Evolutionary conservation across 2,888 invertebrate genomes (phyloP).

Genomic region (Amphipoea lucens): DNA sequence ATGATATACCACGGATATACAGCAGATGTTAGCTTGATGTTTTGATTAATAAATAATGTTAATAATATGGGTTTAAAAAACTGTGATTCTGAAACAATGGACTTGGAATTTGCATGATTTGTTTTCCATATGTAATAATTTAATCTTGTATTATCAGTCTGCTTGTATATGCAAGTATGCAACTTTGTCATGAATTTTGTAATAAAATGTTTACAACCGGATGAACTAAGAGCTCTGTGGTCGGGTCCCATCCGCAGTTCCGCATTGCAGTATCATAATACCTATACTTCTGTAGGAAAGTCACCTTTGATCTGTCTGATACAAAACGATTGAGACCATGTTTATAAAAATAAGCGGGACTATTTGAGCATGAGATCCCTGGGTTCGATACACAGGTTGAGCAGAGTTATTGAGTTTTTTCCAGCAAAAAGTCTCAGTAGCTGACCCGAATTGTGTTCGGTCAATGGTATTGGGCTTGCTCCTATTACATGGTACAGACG

Average conservation of each 20-base stretch:
- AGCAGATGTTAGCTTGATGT: slow-evolving; percentile 8
- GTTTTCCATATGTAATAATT: background rate
- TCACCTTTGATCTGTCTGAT: background rate
- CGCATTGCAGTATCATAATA: slow-evolving; percentile 33
- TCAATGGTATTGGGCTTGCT: background rate
- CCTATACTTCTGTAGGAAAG: background rate
- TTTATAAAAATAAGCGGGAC: slow-evolving; percentile 1
- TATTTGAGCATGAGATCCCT: background rate
- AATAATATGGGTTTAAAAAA: background rate
- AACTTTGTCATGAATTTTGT: slow-evolving; percentile 1
- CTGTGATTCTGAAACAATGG: slow-evolving; percentile 2
- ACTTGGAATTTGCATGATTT: background rate
- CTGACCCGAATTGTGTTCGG: too few relatives aligned
- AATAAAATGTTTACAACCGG: slow-evolving; percentile 30
- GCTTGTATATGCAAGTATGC: background rate
- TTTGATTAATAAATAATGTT: slow-evolving; percentile 4
- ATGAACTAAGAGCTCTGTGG: slow-evolving; percentile 44
- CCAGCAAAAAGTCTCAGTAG: background rate
- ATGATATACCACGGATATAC: background rate
- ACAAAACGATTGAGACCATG: background rate
- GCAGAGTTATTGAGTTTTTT: background rate
- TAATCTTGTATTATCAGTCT: background rate
- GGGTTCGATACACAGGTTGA: background rate
- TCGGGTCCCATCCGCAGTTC: slow-evolving; percentile 31
- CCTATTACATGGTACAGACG: background rate